Percentiles rank a stretch among this genome's conserved stretches.
phyloP scores from a whole-genome alignment of 2,113 vertebrate species.

The Columba livia region DNA sequence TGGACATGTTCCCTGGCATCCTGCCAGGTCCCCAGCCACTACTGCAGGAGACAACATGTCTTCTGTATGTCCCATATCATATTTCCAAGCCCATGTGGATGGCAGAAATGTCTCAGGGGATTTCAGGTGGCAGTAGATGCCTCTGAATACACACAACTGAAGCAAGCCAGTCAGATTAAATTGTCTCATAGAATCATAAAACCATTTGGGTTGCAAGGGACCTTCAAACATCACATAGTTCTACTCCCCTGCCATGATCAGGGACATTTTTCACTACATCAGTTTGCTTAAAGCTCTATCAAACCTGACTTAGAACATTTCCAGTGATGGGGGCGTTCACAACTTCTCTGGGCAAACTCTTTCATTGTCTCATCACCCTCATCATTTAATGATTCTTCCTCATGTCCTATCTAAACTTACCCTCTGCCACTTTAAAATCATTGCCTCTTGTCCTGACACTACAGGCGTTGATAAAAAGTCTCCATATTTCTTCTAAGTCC shows the following conservation, averaged over 20 bases:
- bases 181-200: neutral
- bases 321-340: neutral
- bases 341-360: too few relatives aligned
- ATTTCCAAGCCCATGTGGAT: neutral
- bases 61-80: neutral
- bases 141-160: neutral
- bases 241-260: neutral
- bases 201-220: neutral
- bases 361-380: too few relatives aligned
- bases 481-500: too few relatives aligned
- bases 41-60: neutral
- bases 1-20: neutral
- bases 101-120: neutral
- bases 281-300: neutral
- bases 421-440: too few relatives aligned
- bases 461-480: too few relatives aligned
- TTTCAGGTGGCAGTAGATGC: neutral
- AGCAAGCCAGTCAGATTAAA: neutral
- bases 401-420: too few relatives aligned
- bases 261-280: neutral
- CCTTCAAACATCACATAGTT: neutral
- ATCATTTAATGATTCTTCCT: too few relatives aligned
- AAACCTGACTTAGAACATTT: neutral
- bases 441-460: too few relatives aligned
- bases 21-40: neutral